These are phyloP conservation scores for Monopterus albus DNA, from an alignment of 2,113 vertebrate species.

Conservation along the genomic window DNA sequence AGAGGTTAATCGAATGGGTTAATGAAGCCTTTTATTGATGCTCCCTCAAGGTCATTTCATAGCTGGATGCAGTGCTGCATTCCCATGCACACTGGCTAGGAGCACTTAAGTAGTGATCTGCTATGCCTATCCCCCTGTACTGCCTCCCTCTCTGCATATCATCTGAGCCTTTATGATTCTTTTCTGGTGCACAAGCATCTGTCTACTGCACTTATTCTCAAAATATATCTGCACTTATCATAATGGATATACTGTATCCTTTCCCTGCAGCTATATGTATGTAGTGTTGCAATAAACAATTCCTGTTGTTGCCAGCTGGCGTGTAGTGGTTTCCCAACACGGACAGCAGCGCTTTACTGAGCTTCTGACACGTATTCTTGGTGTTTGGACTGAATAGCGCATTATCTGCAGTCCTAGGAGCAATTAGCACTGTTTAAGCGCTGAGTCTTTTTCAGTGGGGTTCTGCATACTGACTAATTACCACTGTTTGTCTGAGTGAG, in stretches of 20 bases:
- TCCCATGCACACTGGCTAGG: constrained; percentile 11
- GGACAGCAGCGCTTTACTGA: constrained; percentile 30
- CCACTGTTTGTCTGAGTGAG: constrained; percentile 32
- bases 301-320: constrained; percentile 3
- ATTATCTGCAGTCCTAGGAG: constrained; percentile 64
- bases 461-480: constrained; percentile 56
- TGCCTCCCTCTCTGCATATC: constrained; percentile 10
- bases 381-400: constrained; percentile 22
- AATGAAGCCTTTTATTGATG: constrained; percentile 76
- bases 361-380: constrained; percentile 43
- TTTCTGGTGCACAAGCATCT: constrained; percentile 29
- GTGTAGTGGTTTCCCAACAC: constrained; percentile 46
- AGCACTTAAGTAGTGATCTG: constrained; percentile 9
- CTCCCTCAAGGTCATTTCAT: constrained; percentile 63
- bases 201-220: constrained; percentile 2
- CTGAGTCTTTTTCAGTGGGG: constrained; percentile 24
- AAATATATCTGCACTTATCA: constrained; percentile 10
- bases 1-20: constrained; percentile 74
- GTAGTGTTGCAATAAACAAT: constrained; percentile 18
- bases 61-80: constrained; percentile 11
- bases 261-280: background rate
- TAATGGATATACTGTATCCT: constrained; percentile 6
- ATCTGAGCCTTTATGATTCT: constrained; percentile 16
- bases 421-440: constrained; percentile 57
- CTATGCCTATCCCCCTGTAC: background rate